A percentile compares a stretch with the other conserved stretches of the same genome.
Evolutionary conservation across 53 echinoderm and acorn worm species (phyloP).

Genomic region (Crossaster papposus): DNA sequence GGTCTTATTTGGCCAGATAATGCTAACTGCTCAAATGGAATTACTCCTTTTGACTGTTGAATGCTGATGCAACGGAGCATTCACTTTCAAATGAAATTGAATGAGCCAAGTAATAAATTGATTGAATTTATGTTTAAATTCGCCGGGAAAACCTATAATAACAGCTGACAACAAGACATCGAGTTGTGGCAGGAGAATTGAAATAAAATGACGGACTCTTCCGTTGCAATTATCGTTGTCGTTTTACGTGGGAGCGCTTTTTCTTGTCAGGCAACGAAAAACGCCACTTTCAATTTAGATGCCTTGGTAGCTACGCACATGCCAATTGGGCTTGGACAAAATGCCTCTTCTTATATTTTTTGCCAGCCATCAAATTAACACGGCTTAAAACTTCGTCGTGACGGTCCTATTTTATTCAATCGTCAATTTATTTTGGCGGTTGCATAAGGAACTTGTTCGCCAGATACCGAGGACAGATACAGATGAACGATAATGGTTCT

Average conservation of each 20-base stretch:
- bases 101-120: too few species aligned
- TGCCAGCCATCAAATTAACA: not conserved
- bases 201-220: not conserved
- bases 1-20: too few species aligned
- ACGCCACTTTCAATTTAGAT: constrained; percentile 21
- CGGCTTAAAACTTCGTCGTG: not conserved
- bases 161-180: not conserved
- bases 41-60: too few species aligned
- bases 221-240: not conserved
- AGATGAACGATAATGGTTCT: not conserved
- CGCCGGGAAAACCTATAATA: not conserved
- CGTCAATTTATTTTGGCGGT: not conserved
- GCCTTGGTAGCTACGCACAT: not conserved
- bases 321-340: not conserved
- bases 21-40: too few species aligned
- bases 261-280: not conserved
- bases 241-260: not conserved
- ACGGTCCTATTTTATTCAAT: not conserved
- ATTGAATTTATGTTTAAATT: too few species aligned
- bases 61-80: too few species aligned
- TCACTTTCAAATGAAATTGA: too few species aligned
- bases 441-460: not conserved
- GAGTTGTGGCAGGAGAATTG: not conserved
- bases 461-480: not conserved
- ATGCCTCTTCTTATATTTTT: not conserved